Evolutionary conservation across 2,797 vertebrate genomes (phyloP), one percentile per base, ranked within the genome.

Genomic region (Cyprinella venusta): DNA sequence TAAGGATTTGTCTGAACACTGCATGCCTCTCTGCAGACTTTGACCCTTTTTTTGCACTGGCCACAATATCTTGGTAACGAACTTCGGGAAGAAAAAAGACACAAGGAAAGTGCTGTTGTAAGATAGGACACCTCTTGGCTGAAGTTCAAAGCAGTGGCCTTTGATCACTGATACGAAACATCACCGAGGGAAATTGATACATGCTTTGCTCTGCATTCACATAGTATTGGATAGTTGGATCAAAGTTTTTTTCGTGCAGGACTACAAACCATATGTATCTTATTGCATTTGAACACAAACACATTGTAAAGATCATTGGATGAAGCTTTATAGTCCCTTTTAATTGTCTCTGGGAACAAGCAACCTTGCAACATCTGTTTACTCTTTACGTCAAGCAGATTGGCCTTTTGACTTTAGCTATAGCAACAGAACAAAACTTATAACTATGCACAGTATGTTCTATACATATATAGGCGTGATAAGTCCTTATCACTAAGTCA

Each of bases 11-110:
- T 50, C 45, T 76, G 68, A 71, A 78, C 67, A 65, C 76, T 88
- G 86, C 80, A 45, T 85, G 82, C 42, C 82, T 64, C 86, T 75
- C 7, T 21, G n/a, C 80, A 91, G 92, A 95, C 94, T 95, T 95
- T 94, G 93, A 89, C 89, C 94, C 91, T 90, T 89, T 89, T 85
- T 84, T 88, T 45, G 45, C 76, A 79, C 83, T 67, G 68, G 36
- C 50, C 86, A 84, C 76, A 88, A 89, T 88, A 91, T 67, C 82
- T 81, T 91, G 90, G 92, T 91, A 90, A 50, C 88, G 83, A 83
- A 86, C 72, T 70, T 79, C 12, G 13, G 5, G 67, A 26, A 61
- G 75, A 40, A 56, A 79, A 83, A 76, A 83, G 84, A 72, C 38
- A 79, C 18, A 70, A 40, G 56, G 89, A 92, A 91, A 92, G 81